Base-by-base conservation (phyloP, 2,113 vertebrate genomes). In the Heterotilapia buettikoferi region DNA sequence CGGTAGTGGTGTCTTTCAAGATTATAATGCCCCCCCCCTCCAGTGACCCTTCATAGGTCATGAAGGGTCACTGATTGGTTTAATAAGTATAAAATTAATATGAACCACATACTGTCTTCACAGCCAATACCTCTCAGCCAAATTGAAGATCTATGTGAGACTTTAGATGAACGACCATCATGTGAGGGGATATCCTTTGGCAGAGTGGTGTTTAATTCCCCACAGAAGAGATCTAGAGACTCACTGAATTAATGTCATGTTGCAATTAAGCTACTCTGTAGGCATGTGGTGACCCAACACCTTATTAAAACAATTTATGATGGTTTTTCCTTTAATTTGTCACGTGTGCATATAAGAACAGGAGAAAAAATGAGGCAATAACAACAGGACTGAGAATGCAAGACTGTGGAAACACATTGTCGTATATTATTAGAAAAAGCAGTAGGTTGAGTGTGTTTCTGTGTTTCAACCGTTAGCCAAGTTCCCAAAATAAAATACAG, bases 351-450 rank as follows among this genome's bases (percentile, higher is more conserved):
- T 57, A 10, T 68, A 56, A 38, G 36, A 80, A 63, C 5, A 12
- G 47, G 26, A 24, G 38, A 36, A 13, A 13, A 85, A 24, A 33
- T 14, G n/a, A 54, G 53, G 61, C 29, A 53, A 59, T 21, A 81
- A 33, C 14, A n/a, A 12, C 5, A 24, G 19, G 9, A 10, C 4
- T 33, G 56, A n/a, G 71, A 26, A 56, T 53, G 78, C 21, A 21
- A 40, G 57, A 36, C 73, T 26, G 63, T 80, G 24, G 71, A 82
- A 54, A 86, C 97, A 98, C 66, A 95, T 96, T 13, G 92, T 98
- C 56, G 83, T 96, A 54, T 94, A 93, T 61, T 97, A 97, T 3
- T 38, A 96, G 97, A 93, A 97, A 97, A 94, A 97, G 36, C 73
- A 57, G 56, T 14, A 6, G 33, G 13, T 36, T 71, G 26, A 85